Base-by-base conservation (phyloP, 2,797 vertebrate genomes). In the Manis crassicaudata region DNA sequence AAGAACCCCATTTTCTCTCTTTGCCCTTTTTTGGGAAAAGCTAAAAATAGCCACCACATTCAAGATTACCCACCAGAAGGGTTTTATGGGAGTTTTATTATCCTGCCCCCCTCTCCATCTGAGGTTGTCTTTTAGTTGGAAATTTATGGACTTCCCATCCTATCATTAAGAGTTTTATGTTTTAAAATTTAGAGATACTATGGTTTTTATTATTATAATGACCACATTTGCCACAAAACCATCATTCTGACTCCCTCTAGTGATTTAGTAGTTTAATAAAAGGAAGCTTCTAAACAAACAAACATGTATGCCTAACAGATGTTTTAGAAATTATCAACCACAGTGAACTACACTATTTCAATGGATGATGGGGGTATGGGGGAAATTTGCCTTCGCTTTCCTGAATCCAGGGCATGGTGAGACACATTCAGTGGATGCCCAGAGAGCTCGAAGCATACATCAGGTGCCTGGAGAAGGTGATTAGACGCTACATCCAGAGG, bases 401-500 rank as follows among this genome's bases (percentile, higher is more conserved):
- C 40, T 40, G 32, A 60, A 94, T 96, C 40, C 95, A 99, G 99
- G 99, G 99, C 0, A 83, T 94, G 56, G 98, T 99, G 92, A 98
- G 98, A 76, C 99, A 99, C 90, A 95, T 99, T 37, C 98, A 98
- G 52, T 91, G 99, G 93, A 98, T 98, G 0, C 94, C 98, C 18
- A 97, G 97, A 40, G 99, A 99, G n/a, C 88, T 99, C 21, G 98
- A 99, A 2, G 63, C 29, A 0, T 99, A 99, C 95, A 98, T 97
- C 56, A 77, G 80, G 0, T 96, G 98, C 35, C 75, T 99, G 50
- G 96, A 98, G 96, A 98, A 96, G 72, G 95, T 98, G 43, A 52
- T 98, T 37, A 96, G 52, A 37, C 63, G 99, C 23, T 99, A 99
- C 0, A 0, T 98, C 21, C 97, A 93, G 37, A 98, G 99, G 73